phyloP scores from a whole-genome alignment of 2,113 vertebrate genomes.

The Gopherus evgoodei region DNA sequence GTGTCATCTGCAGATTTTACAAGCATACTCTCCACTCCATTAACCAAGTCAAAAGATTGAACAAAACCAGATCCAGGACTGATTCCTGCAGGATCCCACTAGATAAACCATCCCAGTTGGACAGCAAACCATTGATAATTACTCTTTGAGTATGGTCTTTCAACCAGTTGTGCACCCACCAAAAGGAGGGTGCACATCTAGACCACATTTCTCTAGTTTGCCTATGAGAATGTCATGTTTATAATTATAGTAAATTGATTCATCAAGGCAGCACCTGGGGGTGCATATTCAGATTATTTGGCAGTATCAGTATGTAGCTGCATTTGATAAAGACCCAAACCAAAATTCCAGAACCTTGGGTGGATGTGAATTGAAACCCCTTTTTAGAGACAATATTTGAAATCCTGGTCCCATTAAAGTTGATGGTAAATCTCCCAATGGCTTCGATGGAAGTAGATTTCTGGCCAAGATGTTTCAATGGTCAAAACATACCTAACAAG shows the following conservation, averaged over 20 bases:
- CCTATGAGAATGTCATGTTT: not conserved
- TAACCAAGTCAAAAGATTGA: not conserved
- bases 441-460: not conserved
- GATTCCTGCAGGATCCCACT: not conserved
- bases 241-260: not conserved
- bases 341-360: rapidly evolving
- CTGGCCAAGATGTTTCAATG: rapidly evolving
- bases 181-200: not conserved
- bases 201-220: not conserved
- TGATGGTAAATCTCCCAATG: rapidly evolving
- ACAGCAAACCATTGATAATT: not conserved
- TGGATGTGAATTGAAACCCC: too few species aligned
- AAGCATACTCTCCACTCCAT: not conserved
- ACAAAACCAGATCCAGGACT: not conserved
- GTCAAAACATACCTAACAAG: not conserved
- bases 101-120: not conserved
- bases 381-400: not conserved
- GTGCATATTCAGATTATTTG: not conserved
- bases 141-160: not conserved
- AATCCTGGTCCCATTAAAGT: not conserved
- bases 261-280: constrained; percentile 5
- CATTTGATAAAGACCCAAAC: not conserved
- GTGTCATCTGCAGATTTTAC: not conserved
- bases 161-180: not conserved
- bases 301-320: not conserved